Evolutionary conservation across 2,888 invertebrate species (phyloP), one percentile per base, ranked within the genome.

Genomic region (Mythimna albipuncta): DNA sequence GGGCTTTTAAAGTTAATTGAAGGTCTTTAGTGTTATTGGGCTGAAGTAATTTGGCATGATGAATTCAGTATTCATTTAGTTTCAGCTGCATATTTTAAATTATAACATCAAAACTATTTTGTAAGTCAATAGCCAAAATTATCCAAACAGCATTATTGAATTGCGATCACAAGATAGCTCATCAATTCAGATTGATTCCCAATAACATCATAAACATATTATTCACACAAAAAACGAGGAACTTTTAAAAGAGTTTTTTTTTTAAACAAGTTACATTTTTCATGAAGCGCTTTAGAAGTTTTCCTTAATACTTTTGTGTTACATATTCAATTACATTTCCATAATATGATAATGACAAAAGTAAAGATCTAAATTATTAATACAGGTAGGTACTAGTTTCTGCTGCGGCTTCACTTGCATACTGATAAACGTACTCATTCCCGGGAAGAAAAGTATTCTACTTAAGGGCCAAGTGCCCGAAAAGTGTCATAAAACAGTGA

Each of bases 181-280:
- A 77, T 74, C 47, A 66, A 85, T 85, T 81, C 72, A 70, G 63
- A 83, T 81, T 26, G 47, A 83, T 75, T 74, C 67, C 50, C 75
- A 44, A 63, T 61, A 35, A 64, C 64, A 69, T 38, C 50, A 74
- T 72, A 77, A 79, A 85, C 75, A 85, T 68, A 79, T 84, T 78
- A 75, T 75, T 77, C 86, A 79, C 52, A 55, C 55, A 35, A 62
- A 26, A 68, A 67, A 63, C 44, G 44, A 66, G 58, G 32, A 71
- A 65, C 41, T 77, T 63, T 62, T 47, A 26, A 26, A 26, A 64
- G 38, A 5, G 52, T 32, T 26, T 55, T 72, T 52, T 72, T 68
- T 61, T 41, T 13, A 21, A 21, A 41, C 13, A 26, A 26, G 26
- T n/a, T 59, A 13, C 5, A 38, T 55, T 52, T 71, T 58, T 55